phyloP scores from a whole-genome alignment of 92 coral and sea anemone genomes.

The Porites evermanni region DNA sequence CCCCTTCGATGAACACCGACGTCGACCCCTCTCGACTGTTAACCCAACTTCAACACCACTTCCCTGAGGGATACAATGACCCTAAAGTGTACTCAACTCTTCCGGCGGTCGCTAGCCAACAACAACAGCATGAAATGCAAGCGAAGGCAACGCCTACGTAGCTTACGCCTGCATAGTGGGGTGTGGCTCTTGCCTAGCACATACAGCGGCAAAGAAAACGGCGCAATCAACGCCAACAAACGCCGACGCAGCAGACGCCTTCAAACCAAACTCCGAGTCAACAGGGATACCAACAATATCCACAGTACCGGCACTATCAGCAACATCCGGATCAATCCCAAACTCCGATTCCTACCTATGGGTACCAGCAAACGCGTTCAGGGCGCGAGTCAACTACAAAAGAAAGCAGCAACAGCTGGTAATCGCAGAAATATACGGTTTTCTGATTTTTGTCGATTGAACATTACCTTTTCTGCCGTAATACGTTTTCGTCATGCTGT shows the following conservation, averaged over 20 bases:
- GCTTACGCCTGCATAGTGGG: constrained; percentile 56
- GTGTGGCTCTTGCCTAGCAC: constrained; percentile 49
- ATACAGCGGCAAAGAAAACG: constrained; percentile 36
- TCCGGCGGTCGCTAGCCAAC: constrained; percentile 74
- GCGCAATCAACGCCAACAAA: constrained; percentile 25
- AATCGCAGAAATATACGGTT: background rate
- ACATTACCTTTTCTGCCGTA: no score
- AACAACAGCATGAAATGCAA: constrained; percentile 56
- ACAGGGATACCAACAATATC: constrained; percentile 70
- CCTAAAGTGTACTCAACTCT: constrained; percentile 82
- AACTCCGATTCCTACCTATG: constrained; percentile 17
- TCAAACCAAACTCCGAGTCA: constrained; percentile 32
- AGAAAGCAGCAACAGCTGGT: constrained; percentile 35
- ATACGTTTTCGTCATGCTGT: no score
- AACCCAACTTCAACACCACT: constrained; percentile 90
- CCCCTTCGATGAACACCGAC: constrained; percentile 79
- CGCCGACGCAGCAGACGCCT: constrained; percentile 38
- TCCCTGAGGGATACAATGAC: constrained; percentile 83
- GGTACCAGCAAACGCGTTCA: constrained; percentile 42
- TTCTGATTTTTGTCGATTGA: no score
- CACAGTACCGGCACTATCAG: constrained; percentile 96
- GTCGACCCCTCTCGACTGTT: constrained; percentile 92
- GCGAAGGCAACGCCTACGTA: constrained; percentile 46
- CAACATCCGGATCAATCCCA: constrained; percentile 84
- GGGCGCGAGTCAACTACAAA: constrained; percentile 13